Evolutionary conservation across 2,113 vertebrate species (phyloP).

Genomic region (Orthonyx spaldingii): DNA sequence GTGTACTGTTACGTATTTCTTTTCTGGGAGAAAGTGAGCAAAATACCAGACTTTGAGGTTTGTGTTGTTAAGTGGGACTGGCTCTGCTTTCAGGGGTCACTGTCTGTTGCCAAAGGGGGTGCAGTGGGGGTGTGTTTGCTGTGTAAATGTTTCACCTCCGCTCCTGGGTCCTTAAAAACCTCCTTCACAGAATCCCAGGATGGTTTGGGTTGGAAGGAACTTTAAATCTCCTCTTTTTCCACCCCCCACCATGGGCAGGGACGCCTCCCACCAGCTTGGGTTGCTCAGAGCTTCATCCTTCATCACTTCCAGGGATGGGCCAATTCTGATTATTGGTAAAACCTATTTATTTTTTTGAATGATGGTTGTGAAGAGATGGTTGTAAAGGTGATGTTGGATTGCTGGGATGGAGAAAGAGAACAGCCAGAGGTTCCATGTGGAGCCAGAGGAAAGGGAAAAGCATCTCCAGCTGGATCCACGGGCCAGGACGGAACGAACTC

Average conservation of each 20-base stretch:
- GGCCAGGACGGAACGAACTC: not conserved
- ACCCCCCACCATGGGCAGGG: not conserved
- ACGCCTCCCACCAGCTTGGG: not conserved
- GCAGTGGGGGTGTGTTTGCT: accelerated
- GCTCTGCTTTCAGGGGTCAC: not conserved
- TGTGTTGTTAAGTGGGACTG: accelerated
- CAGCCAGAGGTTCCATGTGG: not conserved
- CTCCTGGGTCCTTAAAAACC: not conserved
- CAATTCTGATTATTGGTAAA: not conserved
- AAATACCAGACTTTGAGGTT: not conserved
- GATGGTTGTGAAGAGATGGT: not conserved
- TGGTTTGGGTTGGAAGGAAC: not conserved
- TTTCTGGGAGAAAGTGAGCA: not conserved
- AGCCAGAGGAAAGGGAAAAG: not conserved
- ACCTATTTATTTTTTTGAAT: accelerated
- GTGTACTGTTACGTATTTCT: not conserved
- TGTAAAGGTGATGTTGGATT: not conserved
- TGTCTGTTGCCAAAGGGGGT: not conserved
- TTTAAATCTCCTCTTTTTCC: not conserved
- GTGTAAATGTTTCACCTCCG: accelerated
- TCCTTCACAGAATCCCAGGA: not conserved
- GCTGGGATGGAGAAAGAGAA: not conserved
- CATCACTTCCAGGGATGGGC: not conserved
- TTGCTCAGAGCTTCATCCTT: not conserved
- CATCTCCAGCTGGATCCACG: not conserved